phyloP scores from a whole-genome alignment of 2,888 invertebrate genomes.

The Drosophila meridionalis region DNA sequence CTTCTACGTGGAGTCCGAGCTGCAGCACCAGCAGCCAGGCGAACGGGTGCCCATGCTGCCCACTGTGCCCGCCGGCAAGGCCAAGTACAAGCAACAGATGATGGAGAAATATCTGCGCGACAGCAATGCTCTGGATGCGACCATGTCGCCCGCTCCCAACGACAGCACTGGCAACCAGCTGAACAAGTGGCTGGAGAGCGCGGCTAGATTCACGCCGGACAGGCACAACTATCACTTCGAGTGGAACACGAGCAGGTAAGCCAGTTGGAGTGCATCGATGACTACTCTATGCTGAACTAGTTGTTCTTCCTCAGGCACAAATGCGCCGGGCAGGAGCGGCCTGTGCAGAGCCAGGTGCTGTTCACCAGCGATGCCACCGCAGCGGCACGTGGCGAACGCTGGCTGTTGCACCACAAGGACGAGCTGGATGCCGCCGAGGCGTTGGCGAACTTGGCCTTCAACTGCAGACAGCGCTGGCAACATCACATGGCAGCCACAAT shows the following conservation, averaged over 20 bases:
- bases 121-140: constrained; percentile 38
- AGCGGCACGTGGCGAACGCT: constrained; percentile 52
- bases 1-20: constrained; percentile 60
- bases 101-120: constrained; percentile 87
- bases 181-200: constrained; percentile 91
- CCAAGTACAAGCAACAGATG: constrained; percentile 87
- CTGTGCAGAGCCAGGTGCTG: constrained; percentile 51
- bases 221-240: constrained; percentile 90
- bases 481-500: constrained; percentile 70
- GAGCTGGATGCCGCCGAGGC: constrained; percentile 92
- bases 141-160: neutral
- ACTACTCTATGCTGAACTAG: neutral
- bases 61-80: constrained; percentile 57
- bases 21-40: constrained; percentile 8
- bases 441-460: constrained; percentile 88
- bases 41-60: constrained; percentile 56
- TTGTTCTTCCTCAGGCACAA: constrained; percentile 66
- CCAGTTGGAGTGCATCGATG: neutral
- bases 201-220: constrained; percentile 90
- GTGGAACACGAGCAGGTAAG: constrained; percentile 86
- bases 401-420: constrained; percentile 87
- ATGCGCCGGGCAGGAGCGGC: constrained; percentile 57
- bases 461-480: constrained; percentile 82
- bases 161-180: constrained; percentile 86
- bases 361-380: constrained; percentile 58